A percentile compares a stretch with the other conserved stretches of the same genome.
Conservation (phyloP, 2,113 vertebrate genomes). For the Oncorhynchus nerka region DNA sequence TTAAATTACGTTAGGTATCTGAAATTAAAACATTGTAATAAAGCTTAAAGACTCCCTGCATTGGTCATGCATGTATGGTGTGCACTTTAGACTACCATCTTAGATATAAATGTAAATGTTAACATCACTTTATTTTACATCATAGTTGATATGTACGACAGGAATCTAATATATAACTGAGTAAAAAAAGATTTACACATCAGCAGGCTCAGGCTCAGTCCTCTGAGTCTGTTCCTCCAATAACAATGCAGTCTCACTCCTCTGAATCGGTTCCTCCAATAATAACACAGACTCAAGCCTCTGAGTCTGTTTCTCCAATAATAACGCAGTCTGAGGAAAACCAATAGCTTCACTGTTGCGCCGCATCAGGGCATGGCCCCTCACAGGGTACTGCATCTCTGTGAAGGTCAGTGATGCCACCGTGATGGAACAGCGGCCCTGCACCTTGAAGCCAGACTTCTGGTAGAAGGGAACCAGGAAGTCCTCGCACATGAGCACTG, state of each 20-base stretch:
- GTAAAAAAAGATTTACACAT: constrained; percentile 12
- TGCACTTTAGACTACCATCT: no score
- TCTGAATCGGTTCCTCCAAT: no score
- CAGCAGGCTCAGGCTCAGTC: constrained; percentile 23
- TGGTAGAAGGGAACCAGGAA: constrained; percentile 85
- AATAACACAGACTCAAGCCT: no score
- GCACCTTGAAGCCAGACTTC: constrained; percentile 79
- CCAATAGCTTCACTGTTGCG: constrained; percentile 81
- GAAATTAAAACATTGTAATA: constrained; percentile 18
- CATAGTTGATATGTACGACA: constrained; percentile 1
- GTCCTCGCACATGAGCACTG: constrained; percentile 83
- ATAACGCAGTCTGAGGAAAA: constrained; percentile 48
- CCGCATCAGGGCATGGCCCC: constrained; percentile 77
- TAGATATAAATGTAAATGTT: constrained; percentile 9
- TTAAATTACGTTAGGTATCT: no score
- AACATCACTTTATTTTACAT: background rate
- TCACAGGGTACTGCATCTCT: constrained; percentile 81
- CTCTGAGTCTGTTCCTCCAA: constrained; percentile 26
- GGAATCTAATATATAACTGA: background rate
- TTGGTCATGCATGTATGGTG: no score
- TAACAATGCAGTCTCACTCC: constrained; percentile 23
- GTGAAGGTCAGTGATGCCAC: constrained; percentile 80
- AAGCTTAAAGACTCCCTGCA: no score
- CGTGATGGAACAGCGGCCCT: constrained; percentile 77
- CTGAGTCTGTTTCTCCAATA: no score